Conservation (phyloP, 2,888 invertebrate species). For the Ennomos fuscantarius region DNA sequence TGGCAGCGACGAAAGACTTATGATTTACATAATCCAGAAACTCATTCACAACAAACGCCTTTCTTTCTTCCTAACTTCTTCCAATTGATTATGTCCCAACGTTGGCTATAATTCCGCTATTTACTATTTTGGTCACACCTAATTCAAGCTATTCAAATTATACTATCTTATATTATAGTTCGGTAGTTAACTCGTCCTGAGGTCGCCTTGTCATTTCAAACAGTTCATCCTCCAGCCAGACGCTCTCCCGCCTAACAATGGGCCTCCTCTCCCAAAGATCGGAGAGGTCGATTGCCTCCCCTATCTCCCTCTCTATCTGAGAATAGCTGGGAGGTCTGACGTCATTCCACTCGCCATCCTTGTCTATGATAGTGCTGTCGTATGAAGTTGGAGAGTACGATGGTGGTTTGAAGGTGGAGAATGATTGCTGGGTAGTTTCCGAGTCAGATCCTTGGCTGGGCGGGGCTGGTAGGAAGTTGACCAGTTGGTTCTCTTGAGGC, state of each 20-base stretch:
- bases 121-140: too few species aligned
- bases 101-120: too few species aligned
- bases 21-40: too few species aligned
- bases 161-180: slow-evolving; percentile 83
- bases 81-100: too few species aligned
- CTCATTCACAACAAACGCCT: too few species aligned
- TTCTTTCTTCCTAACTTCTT: too few species aligned
- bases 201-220: slow-evolving; percentile 93
- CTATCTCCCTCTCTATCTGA: slow-evolving; percentile 68
- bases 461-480: slow-evolving; percentile 90
- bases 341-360: slow-evolving; percentile 83
- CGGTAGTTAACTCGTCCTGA: slow-evolving; percentile 95
- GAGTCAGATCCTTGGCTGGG: slow-evolving; percentile 75
- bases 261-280: slow-evolving; percentile 81
- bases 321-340: slow-evolving; percentile 81
- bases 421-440: slow-evolving; percentile 74
- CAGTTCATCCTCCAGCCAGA: slow-evolving; percentile 92
- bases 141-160: slow-evolving; percentile 12
- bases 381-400: slow-evolving; percentile 82
- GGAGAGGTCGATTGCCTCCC: slow-evolving; percentile 73
- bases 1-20: too few species aligned
- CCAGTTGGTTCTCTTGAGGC: slow-evolving; percentile 90
- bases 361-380: slow-evolving; percentile 73
- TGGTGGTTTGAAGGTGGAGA: slow-evolving; percentile 82
- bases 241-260: slow-evolving; percentile 81